Percentiles rank a stretch among this genome's conserved stretches.
phyloP scores from a whole-genome alignment of 2,888 invertebrate species.

The Agonopterix arenella region DNA sequence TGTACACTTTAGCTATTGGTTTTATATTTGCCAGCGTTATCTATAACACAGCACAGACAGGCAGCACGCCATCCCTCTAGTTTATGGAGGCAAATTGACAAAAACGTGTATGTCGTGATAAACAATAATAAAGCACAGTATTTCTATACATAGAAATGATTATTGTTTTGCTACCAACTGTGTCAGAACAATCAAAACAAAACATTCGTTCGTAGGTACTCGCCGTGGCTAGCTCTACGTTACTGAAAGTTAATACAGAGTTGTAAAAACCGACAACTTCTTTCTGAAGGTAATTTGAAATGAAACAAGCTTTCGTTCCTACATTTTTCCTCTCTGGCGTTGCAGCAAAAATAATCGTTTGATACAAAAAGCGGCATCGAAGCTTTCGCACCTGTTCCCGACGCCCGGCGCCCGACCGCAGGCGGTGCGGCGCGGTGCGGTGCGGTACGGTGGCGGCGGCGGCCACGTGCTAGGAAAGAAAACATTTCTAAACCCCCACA shows the following conservation, averaged over 20 bases:
- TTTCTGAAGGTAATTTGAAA: conserved; percentile 19
- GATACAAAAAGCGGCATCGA: conserved; percentile 35
- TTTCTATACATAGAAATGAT: no score
- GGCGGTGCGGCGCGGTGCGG: background rate
- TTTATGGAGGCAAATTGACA: conserved; percentile 1
- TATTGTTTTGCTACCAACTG: no score
- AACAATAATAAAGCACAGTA: background rate
- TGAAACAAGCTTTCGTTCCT: conserved; percentile 24
- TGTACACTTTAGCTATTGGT: conserved; percentile 15
- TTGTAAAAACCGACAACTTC: conserved; percentile 7
- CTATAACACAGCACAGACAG: background rate
- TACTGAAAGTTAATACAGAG: background rate
- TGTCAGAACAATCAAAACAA: no score
- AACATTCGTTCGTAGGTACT: no score
- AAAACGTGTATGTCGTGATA: conserved; percentile 1
- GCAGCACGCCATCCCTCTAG: background rate
- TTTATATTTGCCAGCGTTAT: background rate
- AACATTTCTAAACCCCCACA: conserved; percentile 16
- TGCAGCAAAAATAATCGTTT: conserved; percentile 26
- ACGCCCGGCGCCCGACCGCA: conserved; percentile 1
- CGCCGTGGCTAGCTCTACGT: background rate
- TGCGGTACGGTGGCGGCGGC: conserved; percentile 18
- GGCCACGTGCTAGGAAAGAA: conserved; percentile 13
- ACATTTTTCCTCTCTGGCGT: conserved; percentile 17
- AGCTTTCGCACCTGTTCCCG: conserved; percentile 37